These are phyloP conservation scores for Axinella damicornis DNA, from an alignment of 37 sponge, comb jelly and placozoan species.

Conservation along the genomic window DNA sequence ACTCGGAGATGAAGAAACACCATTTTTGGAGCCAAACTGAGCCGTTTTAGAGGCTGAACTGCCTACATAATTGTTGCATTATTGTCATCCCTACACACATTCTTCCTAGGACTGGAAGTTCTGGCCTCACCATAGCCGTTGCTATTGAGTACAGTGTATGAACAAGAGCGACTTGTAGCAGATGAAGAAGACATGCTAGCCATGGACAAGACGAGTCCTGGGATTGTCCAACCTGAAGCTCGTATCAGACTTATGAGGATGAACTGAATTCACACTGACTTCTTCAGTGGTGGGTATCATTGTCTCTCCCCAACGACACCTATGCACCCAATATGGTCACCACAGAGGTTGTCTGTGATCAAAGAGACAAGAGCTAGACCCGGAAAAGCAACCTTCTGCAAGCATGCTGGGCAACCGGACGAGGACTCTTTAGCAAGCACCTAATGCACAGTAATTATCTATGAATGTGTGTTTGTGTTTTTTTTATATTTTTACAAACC, in stretches of 20 bases:
- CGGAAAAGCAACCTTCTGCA: neutral
- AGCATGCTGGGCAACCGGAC: too few species aligned
- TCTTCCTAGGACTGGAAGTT: conserved; percentile 4
- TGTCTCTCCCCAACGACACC: too few species aligned
- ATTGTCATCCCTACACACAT: neutral
- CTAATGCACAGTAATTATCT: too few species aligned
- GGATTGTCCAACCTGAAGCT: neutral
- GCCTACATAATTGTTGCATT: too few species aligned
- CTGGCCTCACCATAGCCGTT: neutral
- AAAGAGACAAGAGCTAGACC: conserved; percentile 1
- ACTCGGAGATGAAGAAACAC: too few species aligned
- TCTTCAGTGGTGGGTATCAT: neutral
- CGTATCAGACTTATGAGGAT: conserved; percentile 2
- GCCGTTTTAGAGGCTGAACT: too few species aligned
- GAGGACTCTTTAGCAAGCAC: too few species aligned
- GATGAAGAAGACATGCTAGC: conserved; percentile 17
- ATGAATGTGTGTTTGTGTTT: too few species aligned
- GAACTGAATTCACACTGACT: neutral
- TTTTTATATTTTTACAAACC: too few species aligned
- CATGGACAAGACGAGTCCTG: neutral
- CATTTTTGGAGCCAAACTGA: too few species aligned
- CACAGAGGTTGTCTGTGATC: too few species aligned
- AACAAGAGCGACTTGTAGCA: neutral
- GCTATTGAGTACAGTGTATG: neutral
- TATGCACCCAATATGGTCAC: too few species aligned